Evolutionary conservation across 1,140 invertebrate species (phyloP), one percentile per base, ranked within the genome.

Genomic region (Eubasilissa regina): DNA sequence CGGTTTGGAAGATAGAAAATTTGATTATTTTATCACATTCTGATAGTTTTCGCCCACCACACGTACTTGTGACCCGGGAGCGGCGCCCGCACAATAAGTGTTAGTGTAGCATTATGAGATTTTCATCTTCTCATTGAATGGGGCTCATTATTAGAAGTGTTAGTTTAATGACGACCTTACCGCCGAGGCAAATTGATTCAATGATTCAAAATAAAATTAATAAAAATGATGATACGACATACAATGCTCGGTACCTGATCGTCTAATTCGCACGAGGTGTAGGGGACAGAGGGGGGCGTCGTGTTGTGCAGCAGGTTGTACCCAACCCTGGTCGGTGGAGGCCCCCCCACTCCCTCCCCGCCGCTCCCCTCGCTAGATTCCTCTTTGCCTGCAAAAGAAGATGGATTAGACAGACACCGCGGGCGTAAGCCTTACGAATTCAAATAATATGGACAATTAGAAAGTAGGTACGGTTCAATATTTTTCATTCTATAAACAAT

Each of bases 341-440:
- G 60, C 21, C 72, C 73, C 0, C 75, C 76, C 8, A 11, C 75
- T 0, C 66, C 75, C 56, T 80, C 78, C 0, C 81, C 81, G 48
- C 68, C 81, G 55, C 78, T 80, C n/a, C 81, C 81, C 25, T 82
- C 81, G 58, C 81, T 82, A 12, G 81, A 82, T 47, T 82, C 81
- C 64, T 82, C 81, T 72, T 82, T 82, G 15, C 76, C 81, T 82
- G 25, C n/a, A 75, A 68, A 70, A 15, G 15, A 3, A n/a, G 15
- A 17, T 58, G 17, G 12, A 48, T 48, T 48, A 48, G 7, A 48
- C 47, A 8, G 12, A 48, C 47, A 48, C 12, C 47, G 47, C 7
- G 47, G 47, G 47, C 47, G 7, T 48, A 12, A 48, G 47, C 12
- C 47, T 8, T 48, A 48, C 7, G 47, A 12, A 12, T 12, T 7